phyloP scores from a whole-genome alignment of 2,888 invertebrate genomes.

The Melieria picta region DNA sequence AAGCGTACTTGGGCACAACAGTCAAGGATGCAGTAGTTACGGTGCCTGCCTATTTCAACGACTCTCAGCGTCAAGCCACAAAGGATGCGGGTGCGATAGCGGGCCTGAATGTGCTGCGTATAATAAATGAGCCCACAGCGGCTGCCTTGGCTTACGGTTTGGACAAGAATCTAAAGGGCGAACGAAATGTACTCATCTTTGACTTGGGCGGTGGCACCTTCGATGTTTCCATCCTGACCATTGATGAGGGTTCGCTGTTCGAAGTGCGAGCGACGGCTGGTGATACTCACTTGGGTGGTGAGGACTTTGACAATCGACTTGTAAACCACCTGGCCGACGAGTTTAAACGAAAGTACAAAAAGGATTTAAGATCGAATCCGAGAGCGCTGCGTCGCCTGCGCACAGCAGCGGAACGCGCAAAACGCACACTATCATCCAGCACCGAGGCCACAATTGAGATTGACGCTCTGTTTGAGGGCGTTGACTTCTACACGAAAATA shows the following conservation, averaged over 20 bases:
- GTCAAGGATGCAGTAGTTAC: conserved; percentile 86
- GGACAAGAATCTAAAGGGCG: conserved; percentile 83
- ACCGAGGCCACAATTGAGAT: conserved; percentile 81
- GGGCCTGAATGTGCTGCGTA: conserved; percentile 88
- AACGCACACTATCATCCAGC: conserved; percentile 80
- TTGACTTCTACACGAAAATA: conserved; percentile 77
- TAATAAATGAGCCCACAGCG: conserved; percentile 92
- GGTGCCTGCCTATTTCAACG: conserved; percentile 91
- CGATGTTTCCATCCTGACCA: conserved; percentile 93
- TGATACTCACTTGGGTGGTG: conserved; percentile 91
- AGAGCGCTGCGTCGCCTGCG: conserved; percentile 75
- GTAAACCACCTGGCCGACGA: conserved; percentile 86
- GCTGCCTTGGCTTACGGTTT: conserved; percentile 93
- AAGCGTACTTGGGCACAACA: conserved; percentile 86
- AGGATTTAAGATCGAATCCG: conserved; percentile 73
- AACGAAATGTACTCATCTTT: conserved; percentile 80
- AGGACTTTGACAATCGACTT: conserved; percentile 89
- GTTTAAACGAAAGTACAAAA: conserved; percentile 81
- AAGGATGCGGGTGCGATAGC: conserved; percentile 93
- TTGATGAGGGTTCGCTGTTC: conserved; percentile 87
- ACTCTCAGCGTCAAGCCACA: conserved; percentile 90
- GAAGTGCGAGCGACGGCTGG: conserved; percentile 94
- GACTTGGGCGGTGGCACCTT: conserved; percentile 83
- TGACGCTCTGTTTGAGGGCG: conserved; percentile 77
- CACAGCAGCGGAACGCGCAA: conserved; percentile 81